These are phyloP conservation scores for Probaryconus sp. DNA, from an alignment of 1,140 invertebrate species.

Conservation along the genomic window DNA sequence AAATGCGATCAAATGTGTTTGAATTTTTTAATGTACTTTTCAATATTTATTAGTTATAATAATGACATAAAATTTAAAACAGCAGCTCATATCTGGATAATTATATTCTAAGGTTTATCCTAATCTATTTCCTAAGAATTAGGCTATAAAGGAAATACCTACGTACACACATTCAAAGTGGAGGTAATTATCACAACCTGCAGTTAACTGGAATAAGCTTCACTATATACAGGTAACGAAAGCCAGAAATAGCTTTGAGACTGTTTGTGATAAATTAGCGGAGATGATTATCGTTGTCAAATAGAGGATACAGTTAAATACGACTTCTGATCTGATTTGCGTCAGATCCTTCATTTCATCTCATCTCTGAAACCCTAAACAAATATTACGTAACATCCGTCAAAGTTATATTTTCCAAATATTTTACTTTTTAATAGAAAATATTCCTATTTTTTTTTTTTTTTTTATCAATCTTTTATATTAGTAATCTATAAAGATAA, in stretches of 20 bases:
- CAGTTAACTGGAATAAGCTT: background rate
- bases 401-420: background rate
- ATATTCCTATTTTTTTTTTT: background rate
- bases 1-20: too few relatives aligned
- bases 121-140: too few relatives aligned
- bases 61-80: too few relatives aligned
- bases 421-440: too few relatives aligned
- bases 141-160: too few relatives aligned
- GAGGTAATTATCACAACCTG: slow-evolving; percentile 1
- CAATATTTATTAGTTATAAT: too few relatives aligned
- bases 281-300: slow-evolving; percentile 71
- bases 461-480: background rate
- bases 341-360: slow-evolving; percentile 62
- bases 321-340: slow-evolving; percentile 70
- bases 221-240: slow-evolving; percentile 26
- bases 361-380: slow-evolving; percentile 27
- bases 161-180: too few relatives aligned
- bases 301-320: slow-evolving; percentile 71
- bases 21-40: too few relatives aligned
- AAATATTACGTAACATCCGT: slow-evolving; percentile 40
- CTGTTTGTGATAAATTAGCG: slow-evolving; percentile 63
- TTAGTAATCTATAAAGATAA: too few relatives aligned
- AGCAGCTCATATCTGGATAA: too few relatives aligned
- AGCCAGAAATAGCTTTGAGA: slow-evolving; percentile 47
- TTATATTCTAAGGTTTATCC: too few relatives aligned